Conservation (phyloP, 2,113 vertebrate genomes). For the Strix uralensis region DNA sequence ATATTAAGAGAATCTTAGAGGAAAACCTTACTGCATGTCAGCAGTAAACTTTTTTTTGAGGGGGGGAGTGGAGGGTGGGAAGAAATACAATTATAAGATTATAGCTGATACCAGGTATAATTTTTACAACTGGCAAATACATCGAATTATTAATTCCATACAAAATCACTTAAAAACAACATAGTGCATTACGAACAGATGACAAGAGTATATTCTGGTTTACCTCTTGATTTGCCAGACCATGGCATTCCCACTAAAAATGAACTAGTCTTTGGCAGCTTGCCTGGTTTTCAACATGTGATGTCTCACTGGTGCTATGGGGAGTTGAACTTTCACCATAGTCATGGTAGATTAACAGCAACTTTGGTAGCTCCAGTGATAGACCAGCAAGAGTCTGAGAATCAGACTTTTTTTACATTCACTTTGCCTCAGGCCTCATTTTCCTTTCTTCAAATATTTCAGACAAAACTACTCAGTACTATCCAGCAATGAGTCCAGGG, state of each 20-base stretch:
- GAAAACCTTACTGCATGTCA: not conserved
- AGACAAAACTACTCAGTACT: not conserved
- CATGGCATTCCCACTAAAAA: not conserved
- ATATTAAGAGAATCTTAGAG: not conserved
- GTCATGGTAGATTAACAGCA: not conserved
- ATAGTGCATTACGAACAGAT: not conserved
- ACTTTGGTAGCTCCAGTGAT: not conserved
- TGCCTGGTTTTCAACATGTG: not conserved
- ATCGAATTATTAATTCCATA: not conserved
- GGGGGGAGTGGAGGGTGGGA: fast-evolving
- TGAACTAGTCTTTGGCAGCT: not conserved
- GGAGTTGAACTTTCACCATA: not conserved
- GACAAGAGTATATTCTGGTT: not conserved
- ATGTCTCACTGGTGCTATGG: not conserved
- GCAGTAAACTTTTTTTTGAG: not conserved
- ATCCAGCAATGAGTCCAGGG: not conserved
- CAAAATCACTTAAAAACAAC: not conserved
- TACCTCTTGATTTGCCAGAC: not conserved
- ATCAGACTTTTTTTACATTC: not conserved
- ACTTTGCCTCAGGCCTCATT: not conserved
- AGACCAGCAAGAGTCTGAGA: not conserved
- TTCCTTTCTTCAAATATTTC: not conserved
- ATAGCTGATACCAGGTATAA: not conserved
- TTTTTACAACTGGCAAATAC: not conserved
- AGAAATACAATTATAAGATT: not conserved